Evolutionary conservation across 2,888 invertebrate species (phyloP).

Genomic region (Heliconius sara): DNA sequence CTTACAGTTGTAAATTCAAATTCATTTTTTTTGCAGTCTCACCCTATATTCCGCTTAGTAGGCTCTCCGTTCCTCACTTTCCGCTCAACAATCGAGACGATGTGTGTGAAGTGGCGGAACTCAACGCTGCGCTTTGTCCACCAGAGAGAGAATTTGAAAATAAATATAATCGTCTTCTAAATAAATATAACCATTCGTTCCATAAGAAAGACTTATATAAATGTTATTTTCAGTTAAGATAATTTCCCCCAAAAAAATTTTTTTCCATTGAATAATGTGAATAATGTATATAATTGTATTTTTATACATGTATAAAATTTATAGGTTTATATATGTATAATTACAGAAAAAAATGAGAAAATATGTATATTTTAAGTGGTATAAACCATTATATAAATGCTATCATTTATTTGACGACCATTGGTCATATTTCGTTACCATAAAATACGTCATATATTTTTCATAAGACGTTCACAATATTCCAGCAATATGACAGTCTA

Average conservation of each 20-base stretch:
- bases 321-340: too few relatives aligned
- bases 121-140: background rate
- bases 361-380: background rate
- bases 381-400: background rate
- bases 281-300: too few relatives aligned
- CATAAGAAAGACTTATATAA: too few relatives aligned
- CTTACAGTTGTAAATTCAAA: background rate
- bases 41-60: accelerated
- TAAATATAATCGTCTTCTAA: too few relatives aligned
- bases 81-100: background rate
- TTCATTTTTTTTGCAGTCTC: background rate
- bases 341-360: too few relatives aligned
- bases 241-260: too few relatives aligned
- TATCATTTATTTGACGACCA: background rate
- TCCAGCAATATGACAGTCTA: conserved; percentile 41
- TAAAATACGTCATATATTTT: conserved; percentile 17
- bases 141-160: too few relatives aligned
- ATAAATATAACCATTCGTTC: too few relatives aligned
- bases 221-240: too few relatives aligned
- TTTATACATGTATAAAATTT: too few relatives aligned
- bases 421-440: conserved; percentile 6
- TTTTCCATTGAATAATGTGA: too few relatives aligned
- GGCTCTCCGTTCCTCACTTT: background rate
- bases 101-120: background rate
- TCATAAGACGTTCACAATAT: conserved; percentile 29